Conservation (phyloP, 2,797 vertebrate genomes). For the Lepidocolaptes lacrymiger region DNA sequence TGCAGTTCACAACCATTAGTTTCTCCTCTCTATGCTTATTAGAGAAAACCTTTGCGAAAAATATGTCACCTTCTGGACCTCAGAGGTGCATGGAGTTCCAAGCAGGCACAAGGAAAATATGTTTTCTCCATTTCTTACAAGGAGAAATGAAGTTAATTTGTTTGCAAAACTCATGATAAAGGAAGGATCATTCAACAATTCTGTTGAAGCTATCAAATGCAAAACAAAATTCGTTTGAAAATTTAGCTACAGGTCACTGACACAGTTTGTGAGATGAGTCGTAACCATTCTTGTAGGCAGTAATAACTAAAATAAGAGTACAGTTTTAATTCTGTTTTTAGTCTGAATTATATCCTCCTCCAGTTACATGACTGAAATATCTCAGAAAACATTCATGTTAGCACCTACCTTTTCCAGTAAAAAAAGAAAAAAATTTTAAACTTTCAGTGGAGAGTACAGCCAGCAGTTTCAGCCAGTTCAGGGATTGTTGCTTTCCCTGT, state of each 20-base stretch:
- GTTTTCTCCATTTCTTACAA: conserved; percentile 17
- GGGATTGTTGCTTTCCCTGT: background rate
- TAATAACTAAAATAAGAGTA: background rate
- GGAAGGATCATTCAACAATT: background rate
- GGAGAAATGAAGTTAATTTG: background rate
- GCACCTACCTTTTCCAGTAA: background rate
- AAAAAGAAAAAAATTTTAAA: background rate
- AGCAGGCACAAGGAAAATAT: background rate
- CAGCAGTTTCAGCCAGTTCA: background rate
- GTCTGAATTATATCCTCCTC: background rate
- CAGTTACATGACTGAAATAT: background rate
- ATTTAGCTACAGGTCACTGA: background rate
- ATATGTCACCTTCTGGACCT: background rate
- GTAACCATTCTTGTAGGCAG: background rate
- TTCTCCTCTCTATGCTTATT: background rate
- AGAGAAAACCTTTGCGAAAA: conserved; percentile 7
- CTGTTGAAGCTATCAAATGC: background rate
- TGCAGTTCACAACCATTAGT: background rate
- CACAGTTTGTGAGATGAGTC: background rate
- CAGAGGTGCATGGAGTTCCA: background rate
- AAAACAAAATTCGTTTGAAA: background rate
- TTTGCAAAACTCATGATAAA: background rate
- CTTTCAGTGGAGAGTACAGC: background rate
- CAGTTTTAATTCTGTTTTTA: background rate
- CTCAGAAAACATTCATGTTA: background rate